These are phyloP conservation scores for Saccopteryx bilineata DNA, from an alignment of 2,113 vertebrate genomes.

Conservation along the genomic window DNA sequence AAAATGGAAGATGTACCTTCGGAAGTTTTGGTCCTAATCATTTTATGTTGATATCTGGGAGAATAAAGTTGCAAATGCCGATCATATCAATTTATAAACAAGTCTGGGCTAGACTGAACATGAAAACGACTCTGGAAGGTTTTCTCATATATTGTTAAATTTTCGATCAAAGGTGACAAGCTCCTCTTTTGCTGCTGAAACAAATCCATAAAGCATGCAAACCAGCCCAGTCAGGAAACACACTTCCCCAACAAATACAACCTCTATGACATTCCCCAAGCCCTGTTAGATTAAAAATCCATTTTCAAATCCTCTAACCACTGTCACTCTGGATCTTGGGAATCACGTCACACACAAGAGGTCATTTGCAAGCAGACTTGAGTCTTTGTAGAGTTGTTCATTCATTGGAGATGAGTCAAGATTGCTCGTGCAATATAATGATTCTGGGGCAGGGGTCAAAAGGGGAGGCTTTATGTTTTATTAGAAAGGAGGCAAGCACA, in stretches of 20 bases:
- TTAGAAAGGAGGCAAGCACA: not conserved
- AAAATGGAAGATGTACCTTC: slow-evolving; percentile 19
- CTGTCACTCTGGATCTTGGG: not conserved
- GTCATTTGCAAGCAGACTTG: not conserved
- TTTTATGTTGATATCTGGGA: slow-evolving; percentile 56
- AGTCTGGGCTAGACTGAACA: slow-evolving; percentile 27
- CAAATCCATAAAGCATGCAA: slow-evolving; percentile 52
- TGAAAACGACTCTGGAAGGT: slow-evolving; percentile 23
- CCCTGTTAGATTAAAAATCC: slow-evolving; percentile 14
- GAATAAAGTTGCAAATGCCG: slow-evolving; percentile 9
- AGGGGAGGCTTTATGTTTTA: not conserved
- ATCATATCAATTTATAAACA: slow-evolving; percentile 45
- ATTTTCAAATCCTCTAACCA: not conserved
- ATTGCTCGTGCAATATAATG: not conserved
- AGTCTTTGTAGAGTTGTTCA: not conserved
- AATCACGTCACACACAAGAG: not conserved
- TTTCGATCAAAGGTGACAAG: slow-evolving; percentile 60
- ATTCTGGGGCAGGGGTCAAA: not conserved
- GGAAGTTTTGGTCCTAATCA: slow-evolving; percentile 34
- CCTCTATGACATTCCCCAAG: not conserved
- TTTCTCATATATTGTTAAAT: slow-evolving; percentile 38
- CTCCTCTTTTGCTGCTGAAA: not conserved
- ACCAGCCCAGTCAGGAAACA: slow-evolving; percentile 3
- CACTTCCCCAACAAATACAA: not conserved
- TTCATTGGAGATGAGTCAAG: not conserved